These are phyloP conservation scores for Myxocyprinus asiaticus DNA, from an alignment of 2,113 vertebrate species.

Conservation along the genomic window DNA sequence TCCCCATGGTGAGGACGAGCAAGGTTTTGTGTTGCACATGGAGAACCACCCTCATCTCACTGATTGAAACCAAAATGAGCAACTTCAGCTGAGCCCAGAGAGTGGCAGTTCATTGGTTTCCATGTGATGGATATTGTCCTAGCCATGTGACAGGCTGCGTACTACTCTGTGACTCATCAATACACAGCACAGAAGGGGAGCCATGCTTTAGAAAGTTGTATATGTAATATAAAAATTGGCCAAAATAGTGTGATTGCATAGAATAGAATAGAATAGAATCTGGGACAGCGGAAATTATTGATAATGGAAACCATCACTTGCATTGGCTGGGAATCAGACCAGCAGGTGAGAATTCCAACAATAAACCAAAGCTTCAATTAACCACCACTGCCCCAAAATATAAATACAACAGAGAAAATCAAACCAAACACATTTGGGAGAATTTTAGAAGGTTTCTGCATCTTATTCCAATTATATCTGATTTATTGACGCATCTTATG, in stretches of 20 bases:
- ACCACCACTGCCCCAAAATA: too few relatives aligned
- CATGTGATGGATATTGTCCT: constrained; percentile 31
- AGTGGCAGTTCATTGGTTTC: background rate
- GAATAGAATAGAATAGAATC: too few relatives aligned
- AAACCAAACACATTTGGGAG: too few relatives aligned
- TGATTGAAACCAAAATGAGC: constrained; percentile 23
- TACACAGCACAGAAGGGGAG: background rate
- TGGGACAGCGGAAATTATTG: too few relatives aligned
- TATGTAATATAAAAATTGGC: background rate
- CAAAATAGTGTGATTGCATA: too few relatives aligned
- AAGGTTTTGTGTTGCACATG: constrained; percentile 50
- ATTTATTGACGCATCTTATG: background rate
- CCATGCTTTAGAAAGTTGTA: background rate
- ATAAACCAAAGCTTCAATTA: too few relatives aligned
- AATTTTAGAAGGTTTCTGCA: too few relatives aligned
- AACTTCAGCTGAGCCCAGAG: background rate
- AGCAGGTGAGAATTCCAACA: too few relatives aligned
- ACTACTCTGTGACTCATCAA: constrained; percentile 28
- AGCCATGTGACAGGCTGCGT: constrained; percentile 37
- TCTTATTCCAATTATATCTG: too few relatives aligned
- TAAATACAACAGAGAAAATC: too few relatives aligned
- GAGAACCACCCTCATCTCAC: constrained; percentile 32
- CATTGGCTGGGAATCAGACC: too few relatives aligned
- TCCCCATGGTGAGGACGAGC: constrained; percentile 18
- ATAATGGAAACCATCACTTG: too few relatives aligned